A percentile compares a stretch with the other conserved stretches of the same genome.
Conservation (phyloP, 2,113 vertebrate species). For the Bombycilla garrulus region DNA sequence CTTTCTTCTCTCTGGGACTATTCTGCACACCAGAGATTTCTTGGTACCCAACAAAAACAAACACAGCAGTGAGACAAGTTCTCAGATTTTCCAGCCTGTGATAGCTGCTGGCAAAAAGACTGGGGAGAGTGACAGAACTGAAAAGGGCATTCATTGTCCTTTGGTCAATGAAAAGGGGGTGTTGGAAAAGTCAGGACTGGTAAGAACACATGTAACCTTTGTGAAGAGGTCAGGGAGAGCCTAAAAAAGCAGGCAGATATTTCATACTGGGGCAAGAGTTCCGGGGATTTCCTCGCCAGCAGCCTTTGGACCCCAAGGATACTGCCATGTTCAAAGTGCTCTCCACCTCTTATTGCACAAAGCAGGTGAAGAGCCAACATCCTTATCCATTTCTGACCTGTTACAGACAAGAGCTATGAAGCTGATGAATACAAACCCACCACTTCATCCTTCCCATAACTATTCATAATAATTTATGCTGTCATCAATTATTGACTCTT, state of each 20-base stretch:
- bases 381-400: background rate
- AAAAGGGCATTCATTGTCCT: background rate
- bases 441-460: background rate
- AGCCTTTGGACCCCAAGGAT: background rate
- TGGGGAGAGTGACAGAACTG: background rate
- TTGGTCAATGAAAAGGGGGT: background rate
- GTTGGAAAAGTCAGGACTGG: background rate
- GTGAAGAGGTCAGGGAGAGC: background rate
- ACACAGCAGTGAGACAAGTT: background rate
- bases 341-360: background rate
- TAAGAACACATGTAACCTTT: background rate
- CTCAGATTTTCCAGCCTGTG: background rate
- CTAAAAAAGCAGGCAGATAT: background rate
- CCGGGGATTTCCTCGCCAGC: background rate
- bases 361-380: background rate
- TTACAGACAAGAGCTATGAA: background rate
- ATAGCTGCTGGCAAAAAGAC: background rate
- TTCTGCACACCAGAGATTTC: background rate
- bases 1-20: background rate
- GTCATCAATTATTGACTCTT: background rate
- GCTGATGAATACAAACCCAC: background rate
- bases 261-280: background rate
- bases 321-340: background rate
- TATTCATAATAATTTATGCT: background rate
- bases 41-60: background rate